Percentiles rank a stretch among this genome's conserved stretches.
Conservation (phyloP, 2,113 vertebrate species). For the Anhinga anhinga region DNA sequence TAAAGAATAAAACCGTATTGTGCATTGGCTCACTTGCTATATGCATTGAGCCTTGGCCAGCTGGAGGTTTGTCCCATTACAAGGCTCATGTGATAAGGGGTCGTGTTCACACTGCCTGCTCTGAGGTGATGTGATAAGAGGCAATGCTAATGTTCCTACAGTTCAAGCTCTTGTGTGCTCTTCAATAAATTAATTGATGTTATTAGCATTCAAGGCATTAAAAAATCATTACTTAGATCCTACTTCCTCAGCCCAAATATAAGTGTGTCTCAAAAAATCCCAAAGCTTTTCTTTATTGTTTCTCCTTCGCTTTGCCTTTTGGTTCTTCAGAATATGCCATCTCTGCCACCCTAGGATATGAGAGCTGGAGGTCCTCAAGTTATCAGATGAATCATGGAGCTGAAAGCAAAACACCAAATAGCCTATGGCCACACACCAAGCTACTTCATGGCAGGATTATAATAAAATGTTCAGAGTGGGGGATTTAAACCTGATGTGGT, state of each 20-base stretch:
- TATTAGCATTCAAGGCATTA: not conserved
- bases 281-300: not conserved
- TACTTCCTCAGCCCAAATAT: not conserved
- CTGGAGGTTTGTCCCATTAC: not conserved
- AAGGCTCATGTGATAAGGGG: not conserved
- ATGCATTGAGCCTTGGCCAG: not conserved
- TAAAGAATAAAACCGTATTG: not conserved
- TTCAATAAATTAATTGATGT: not conserved
- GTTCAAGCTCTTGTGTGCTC: not conserved
- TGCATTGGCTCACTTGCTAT: not conserved
- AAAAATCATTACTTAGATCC: not conserved
- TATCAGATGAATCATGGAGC: not conserved
- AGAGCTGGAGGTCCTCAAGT: not conserved
- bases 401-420: not conserved
- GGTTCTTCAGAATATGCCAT: not conserved
- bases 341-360: not conserved
- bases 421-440: not conserved
- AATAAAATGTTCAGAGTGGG: not conserved
- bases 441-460: not conserved
- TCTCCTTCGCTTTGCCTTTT: not conserved
- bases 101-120: not conserved
- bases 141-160: not conserved
- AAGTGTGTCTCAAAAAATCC: not conserved
- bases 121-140: not conserved
- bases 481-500: not conserved